Evolutionary conservation across 1,140 invertebrate genomes (phyloP).

Genomic region (Pachyrhynchus sulphureomaculatus): DNA sequence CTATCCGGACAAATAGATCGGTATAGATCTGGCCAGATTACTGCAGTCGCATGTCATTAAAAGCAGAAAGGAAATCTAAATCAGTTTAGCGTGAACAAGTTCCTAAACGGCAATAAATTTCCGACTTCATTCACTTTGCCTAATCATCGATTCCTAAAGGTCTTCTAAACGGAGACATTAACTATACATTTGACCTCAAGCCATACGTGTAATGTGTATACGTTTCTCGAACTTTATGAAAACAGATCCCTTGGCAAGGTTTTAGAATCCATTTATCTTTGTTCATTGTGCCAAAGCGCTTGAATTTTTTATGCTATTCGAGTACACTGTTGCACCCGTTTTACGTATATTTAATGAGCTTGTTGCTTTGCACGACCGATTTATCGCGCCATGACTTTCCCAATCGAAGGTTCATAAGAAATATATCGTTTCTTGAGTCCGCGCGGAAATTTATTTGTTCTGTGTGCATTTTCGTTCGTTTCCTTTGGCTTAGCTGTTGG

Average conservation of each 20-base stretch:
- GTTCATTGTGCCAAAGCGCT: conserved; percentile 28
- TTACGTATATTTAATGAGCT: conserved; percentile 25
- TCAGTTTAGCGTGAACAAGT: neutral
- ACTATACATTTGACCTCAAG: neutral
- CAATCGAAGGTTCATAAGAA: conserved; percentile 10
- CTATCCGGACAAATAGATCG: no score
- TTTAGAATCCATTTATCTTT: conserved; percentile 35
- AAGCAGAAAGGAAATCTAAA: no score
- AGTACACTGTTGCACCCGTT: conserved; percentile 15
- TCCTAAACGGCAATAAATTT: neutral
- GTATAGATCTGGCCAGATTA: no score
- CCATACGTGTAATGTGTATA: conserved; percentile 2
- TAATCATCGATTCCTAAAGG: neutral
- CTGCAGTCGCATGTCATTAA: no score
- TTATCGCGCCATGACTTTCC: conserved; percentile 14
- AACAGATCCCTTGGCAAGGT: conserved; percentile 32
- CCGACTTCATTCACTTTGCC: neutral
- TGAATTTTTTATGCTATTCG: conserved; percentile 26
- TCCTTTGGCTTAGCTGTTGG: neutral
- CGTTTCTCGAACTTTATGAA: neutral
- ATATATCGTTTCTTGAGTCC: conserved; percentile 1
- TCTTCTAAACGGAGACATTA: neutral
- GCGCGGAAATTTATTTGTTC: conserved; percentile 7
- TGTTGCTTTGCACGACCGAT: conserved; percentile 15
- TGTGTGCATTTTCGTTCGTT: conserved; percentile 5